Evolutionary conservation across 2,888 invertebrate genomes (phyloP).

Genomic region (Tenthredo amoena): DNA sequence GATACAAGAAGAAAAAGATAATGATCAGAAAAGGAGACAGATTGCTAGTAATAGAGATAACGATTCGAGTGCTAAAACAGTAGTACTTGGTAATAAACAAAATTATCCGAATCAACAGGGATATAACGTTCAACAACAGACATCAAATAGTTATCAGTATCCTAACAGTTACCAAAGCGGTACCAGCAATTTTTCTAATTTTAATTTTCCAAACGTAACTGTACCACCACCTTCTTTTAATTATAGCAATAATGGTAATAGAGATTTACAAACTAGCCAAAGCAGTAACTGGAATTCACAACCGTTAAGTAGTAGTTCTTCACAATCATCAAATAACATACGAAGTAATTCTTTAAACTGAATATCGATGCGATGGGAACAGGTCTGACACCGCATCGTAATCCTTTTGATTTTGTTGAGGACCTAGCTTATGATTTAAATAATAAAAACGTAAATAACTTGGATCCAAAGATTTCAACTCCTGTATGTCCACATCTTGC

Average conservation of each 20-base stretch:
- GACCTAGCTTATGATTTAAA: conserved; percentile 50
- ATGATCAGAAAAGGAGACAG: neutral
- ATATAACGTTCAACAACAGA: conserved; percentile 3
- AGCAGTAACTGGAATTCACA: conserved; percentile 6
- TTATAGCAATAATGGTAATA: neutral
- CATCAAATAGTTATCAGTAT: conserved; percentile 36
- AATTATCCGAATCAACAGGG: conserved; percentile 20
- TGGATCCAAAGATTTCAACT: neutral
- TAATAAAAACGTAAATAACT: conserved; percentile 3
- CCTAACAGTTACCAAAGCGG: conserved; percentile 17
- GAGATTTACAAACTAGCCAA: neutral
- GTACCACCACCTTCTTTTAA: conserved; percentile 52
- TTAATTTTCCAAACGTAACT: conserved; percentile 50
- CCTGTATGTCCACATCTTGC: conserved; percentile 28
- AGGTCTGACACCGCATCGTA: conserved; percentile 53
- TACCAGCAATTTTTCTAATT: conserved; percentile 28
- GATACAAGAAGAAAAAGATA: conserved; percentile 35
- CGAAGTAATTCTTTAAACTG: conserved; percentile 54
- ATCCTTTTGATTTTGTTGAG: conserved; percentile 52
- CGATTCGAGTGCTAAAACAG: neutral
- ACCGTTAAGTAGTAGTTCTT: neutral
- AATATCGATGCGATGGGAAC: conserved; percentile 46
- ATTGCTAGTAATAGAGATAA: neutral
- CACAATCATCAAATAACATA: neutral
- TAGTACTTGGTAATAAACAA: neutral